These are phyloP conservation scores for Coptodon bakossiorum DNA, from an alignment of 2,113 vertebrate species.

Conservation along the genomic window DNA sequence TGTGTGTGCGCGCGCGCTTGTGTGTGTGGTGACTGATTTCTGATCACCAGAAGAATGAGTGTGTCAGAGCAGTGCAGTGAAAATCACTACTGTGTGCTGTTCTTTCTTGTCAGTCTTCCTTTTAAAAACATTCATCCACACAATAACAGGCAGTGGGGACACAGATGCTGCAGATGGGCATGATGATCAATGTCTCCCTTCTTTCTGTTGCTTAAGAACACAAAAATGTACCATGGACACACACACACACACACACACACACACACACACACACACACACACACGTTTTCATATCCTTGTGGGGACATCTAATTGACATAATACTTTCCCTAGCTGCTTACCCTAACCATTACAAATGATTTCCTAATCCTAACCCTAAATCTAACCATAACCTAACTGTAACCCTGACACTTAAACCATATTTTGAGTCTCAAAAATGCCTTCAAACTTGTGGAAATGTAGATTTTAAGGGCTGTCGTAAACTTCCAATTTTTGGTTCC, in stretches of 20 bases:
- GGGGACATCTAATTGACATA: background rate
- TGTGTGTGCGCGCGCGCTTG: background rate
- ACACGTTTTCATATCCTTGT: background rate
- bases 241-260: background rate
- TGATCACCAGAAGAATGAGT: too few species aligned
- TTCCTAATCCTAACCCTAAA: background rate
- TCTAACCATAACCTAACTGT: background rate
- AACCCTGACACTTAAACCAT: background rate
- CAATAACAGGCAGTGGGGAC: background rate
- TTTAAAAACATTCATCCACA: slow-evolving; percentile 14
- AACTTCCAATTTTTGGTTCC: background rate
- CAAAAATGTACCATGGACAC: background rate
- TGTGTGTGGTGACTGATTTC: background rate
- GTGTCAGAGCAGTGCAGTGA: background rate
- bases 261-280: background rate
- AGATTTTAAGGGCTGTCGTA: background rate
- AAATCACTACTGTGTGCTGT: background rate
- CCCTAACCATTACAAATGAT: background rate
- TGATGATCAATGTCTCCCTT: slow-evolving; percentile 42
- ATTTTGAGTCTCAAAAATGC: background rate
- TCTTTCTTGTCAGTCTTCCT: background rate
- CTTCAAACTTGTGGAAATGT: background rate
- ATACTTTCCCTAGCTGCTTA: background rate
- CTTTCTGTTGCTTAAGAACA: background rate
- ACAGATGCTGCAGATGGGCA: slow-evolving; percentile 9